A percentile compares a stretch with the other conserved stretches of the same genome.
These are phyloP conservation scores for Drosophila vallismaia DNA, from an alignment of 2,888 invertebrate genomes.

Conservation along the genomic window DNA sequence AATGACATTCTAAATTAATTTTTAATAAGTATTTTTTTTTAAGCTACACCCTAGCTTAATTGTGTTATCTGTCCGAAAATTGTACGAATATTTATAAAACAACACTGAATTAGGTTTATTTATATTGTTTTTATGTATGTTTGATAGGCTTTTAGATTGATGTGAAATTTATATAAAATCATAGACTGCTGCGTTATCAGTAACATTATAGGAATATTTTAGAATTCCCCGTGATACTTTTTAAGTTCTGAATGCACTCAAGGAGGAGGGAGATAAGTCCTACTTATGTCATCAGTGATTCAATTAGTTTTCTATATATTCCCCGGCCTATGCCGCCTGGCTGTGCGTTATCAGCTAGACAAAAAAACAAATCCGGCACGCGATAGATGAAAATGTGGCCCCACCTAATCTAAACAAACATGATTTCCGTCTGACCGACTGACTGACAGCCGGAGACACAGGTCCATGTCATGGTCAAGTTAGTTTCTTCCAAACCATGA, in stretches of 20 bases:
- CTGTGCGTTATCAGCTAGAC: slow-evolving; percentile 42
- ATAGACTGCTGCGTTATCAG: slow-evolving; percentile 14
- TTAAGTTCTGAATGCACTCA: slow-evolving; percentile 14
- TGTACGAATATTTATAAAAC: not conserved
- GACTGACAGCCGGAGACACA: slow-evolving; percentile 12
- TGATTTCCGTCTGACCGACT: slow-evolving; percentile 13
- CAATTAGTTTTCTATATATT: slow-evolving; percentile 43
- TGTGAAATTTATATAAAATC: not conserved
- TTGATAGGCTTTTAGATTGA: not conserved
- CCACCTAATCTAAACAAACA: slow-evolving; percentile 19
- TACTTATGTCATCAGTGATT: slow-evolving; percentile 54
- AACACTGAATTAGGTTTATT: not conserved
- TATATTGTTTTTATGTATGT: not conserved
- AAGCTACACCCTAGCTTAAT: not conserved
- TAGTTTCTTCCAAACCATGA: slow-evolving; percentile 14
- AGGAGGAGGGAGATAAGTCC: slow-evolving; percentile 38
- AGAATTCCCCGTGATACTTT: not conserved
- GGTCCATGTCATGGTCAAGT: slow-evolving; percentile 30
- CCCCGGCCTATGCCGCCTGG: not conserved
- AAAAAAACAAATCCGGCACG: slow-evolving; percentile 23
- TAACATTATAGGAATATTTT: slow-evolving; percentile 5
- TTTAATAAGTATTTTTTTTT: not conserved
- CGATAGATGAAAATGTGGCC: slow-evolving; percentile 29
- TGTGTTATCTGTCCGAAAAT: not conserved
- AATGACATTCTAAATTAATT: not conserved